phyloP scores from a whole-genome alignment of 1,140 invertebrate species.

The Propsilocerus akamusi region DNA sequence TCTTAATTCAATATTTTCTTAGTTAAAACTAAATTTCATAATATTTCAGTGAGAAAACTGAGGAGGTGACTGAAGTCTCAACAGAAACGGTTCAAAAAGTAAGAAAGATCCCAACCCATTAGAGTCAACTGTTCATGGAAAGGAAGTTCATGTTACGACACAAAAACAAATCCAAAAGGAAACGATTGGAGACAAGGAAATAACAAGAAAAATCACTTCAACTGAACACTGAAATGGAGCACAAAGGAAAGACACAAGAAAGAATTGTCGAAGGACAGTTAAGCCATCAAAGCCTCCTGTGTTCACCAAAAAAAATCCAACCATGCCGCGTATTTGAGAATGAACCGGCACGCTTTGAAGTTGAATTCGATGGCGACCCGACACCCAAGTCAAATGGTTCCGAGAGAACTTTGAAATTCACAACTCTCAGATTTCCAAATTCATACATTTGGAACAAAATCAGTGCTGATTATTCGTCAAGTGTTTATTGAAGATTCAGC shows the following conservation, averaged over 20 bases:
- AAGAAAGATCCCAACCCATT: slow-evolving; percentile 39
- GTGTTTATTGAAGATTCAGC: slow-evolving; percentile 87
- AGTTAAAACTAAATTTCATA: not conserved
- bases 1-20: slow-evolving; percentile 1
- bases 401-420: slow-evolving; percentile 86
- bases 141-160: slow-evolving; percentile 69
- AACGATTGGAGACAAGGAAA: slow-evolving; percentile 66
- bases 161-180: slow-evolving; percentile 85
- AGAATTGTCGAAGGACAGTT: slow-evolving; percentile 62
- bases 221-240: slow-evolving; percentile 81
- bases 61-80: slow-evolving; percentile 28
- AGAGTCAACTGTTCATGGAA: slow-evolving; percentile 71
- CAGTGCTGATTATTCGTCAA: slow-evolving; percentile 68
- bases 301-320: slow-evolving; percentile 92
- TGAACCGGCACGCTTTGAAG: slow-evolving; percentile 85
- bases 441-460: slow-evolving; percentile 77
- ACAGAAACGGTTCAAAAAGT: slow-evolving; percentile 24
- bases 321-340: slow-evolving; percentile 88
- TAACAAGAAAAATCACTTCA: slow-evolving; percentile 80
- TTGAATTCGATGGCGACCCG: slow-evolving; percentile 86
- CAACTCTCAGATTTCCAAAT: slow-evolving; percentile 80
- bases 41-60: slow-evolving; percentile 34
- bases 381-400: slow-evolving; percentile 82
- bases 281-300: slow-evolving; percentile 70
- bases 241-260: slow-evolving; percentile 74